Evolutionary conservation across 2,113 vertebrate species (phyloP), one percentile per base, ranked within the genome.

Genomic region (Porphyrio hochstetteri): DNA sequence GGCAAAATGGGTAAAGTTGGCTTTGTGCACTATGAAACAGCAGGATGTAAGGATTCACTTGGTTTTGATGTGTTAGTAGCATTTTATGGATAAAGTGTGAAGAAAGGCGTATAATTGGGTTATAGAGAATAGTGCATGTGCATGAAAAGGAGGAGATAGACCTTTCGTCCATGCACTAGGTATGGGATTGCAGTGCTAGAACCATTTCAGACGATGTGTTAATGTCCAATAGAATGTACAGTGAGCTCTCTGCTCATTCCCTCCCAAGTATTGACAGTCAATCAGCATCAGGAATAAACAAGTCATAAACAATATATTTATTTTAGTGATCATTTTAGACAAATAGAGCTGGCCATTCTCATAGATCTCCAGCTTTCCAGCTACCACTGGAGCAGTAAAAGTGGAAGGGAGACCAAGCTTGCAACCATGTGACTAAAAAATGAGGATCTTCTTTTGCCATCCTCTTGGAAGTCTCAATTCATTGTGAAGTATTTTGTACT

Each of bases 31-130:
- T 76, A 63, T 95, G 92, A 93, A 96, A 93, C 11, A 0, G 69
- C 92, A 92, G 86, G 83, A 95, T 93, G 88, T 91, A 86, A 92
- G 77, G 90, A 95, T 92, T 96, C 92, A 46, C 80, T 97, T 89
- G 83, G 3, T 89, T 96, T 95, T 95, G 95, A 97, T 91, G 81
- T 91, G 53, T 95, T 96, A 89, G 74, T 69, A 82, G 77, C 48
- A 89, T 89, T 96, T 96, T 94, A 94, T 69, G 86, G 74, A 79
- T 96, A 94, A 92, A 92, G 88, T 86, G 91, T 94, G 91, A 90
- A 92, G 74, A 93, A 94, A 93, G 57, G 57, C 8, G 0, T 90
- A 79, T 87, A 96, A 94, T 92, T 96, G 67, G 53, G 86, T 94
- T 96, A 82, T 69, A 91, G 88, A 65, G 86, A 95, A 83, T 67